Conservation (phyloP, 2,113 vertebrate species). For the Podarcis raffonei region DNA sequence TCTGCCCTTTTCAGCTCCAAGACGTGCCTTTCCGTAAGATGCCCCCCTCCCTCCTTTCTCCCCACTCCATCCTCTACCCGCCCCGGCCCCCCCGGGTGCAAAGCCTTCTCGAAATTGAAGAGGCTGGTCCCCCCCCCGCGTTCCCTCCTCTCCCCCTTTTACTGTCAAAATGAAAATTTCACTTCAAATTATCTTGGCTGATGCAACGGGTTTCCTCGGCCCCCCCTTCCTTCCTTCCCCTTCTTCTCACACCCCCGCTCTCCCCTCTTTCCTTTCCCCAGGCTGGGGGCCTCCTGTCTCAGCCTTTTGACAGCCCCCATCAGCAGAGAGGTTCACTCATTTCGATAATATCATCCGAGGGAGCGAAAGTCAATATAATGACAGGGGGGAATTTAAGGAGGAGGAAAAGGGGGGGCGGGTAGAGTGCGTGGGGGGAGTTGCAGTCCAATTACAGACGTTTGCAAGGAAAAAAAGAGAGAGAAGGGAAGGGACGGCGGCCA, state of each 20-base stretch:
- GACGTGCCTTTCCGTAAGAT: conserved; percentile 88
- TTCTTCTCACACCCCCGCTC: no score
- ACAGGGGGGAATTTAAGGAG: conserved; percentile 91
- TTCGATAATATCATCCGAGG: conserved; percentile 94
- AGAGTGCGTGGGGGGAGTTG: conserved; percentile 90
- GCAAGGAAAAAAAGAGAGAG: conserved; percentile 32
- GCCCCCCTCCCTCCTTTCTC: conserved; percentile 45
- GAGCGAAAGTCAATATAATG: conserved; percentile 91
- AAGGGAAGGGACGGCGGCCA: conserved; percentile 51
- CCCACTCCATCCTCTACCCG: background rate
- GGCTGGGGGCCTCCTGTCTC: conserved; percentile 86
- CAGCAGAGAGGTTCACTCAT: conserved; percentile 87
- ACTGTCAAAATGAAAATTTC: conserved; percentile 96
- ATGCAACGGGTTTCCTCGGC: conserved; percentile 66
- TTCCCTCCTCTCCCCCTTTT: conserved; percentile 57
- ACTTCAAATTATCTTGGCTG: conserved; percentile 92
- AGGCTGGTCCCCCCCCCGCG: conserved; percentile 42
- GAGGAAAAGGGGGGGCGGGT: conserved; percentile 77
- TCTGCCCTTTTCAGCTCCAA: conserved; percentile 98
- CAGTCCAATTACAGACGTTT: conserved; percentile 96
- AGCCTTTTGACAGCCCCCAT: conserved; percentile 92
- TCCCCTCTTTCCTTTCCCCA: conserved; percentile 75
- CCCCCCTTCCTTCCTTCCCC: background rate
- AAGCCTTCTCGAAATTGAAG: conserved; percentile 88
- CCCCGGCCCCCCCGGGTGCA: conserved; percentile 77